Conservation (phyloP, 2,888 invertebrate species). For the Epistrophella euchroma region DNA sequence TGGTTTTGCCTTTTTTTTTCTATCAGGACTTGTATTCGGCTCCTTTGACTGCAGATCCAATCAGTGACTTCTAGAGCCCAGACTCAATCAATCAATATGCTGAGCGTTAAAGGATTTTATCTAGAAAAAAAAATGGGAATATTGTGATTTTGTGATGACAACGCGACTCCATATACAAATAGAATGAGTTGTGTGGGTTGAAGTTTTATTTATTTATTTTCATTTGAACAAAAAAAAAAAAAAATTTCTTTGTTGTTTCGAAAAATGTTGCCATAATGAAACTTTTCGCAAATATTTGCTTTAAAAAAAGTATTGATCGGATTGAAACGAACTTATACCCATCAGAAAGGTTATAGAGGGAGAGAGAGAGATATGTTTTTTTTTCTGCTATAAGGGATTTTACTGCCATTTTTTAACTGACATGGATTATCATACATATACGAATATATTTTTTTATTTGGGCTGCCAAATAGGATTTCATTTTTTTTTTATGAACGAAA, state of each 20-base stretch:
- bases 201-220: slow-evolving; percentile 42
- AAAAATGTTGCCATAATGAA: slow-evolving; percentile 47
- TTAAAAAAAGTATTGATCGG: slow-evolving; percentile 21
- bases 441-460: not conserved
- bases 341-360: not conserved
- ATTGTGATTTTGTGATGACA: slow-evolving; percentile 33
- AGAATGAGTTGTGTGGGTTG: slow-evolving; percentile 9
- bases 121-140: not conserved
- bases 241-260: slow-evolving; percentile 31
- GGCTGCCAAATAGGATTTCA: slow-evolving; percentile 34
- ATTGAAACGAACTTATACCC: slow-evolving; percentile 34
- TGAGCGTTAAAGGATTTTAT: slow-evolving; percentile 38
- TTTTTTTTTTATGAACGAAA: not conserved
- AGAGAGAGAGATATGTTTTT: not conserved
- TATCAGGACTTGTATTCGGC: slow-evolving; percentile 8
- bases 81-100: slow-evolving; percentile 66
- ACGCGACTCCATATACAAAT: slow-evolving; percentile 19
- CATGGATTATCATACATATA: slow-evolving; percentile 24
- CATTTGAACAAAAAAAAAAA: slow-evolving; percentile 4
- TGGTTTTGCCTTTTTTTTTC: slow-evolving; percentile 6
- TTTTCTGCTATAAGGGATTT: slow-evolving; percentile 5
- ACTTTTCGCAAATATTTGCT: slow-evolving; percentile 40
- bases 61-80: slow-evolving; percentile 41
- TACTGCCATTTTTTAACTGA: slow-evolving; percentile 16
- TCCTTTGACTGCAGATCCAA: slow-evolving; percentile 52